Evolutionary conservation across 2,888 invertebrate species (phyloP).

Genomic region (Cacoxenus indagator): DNA sequence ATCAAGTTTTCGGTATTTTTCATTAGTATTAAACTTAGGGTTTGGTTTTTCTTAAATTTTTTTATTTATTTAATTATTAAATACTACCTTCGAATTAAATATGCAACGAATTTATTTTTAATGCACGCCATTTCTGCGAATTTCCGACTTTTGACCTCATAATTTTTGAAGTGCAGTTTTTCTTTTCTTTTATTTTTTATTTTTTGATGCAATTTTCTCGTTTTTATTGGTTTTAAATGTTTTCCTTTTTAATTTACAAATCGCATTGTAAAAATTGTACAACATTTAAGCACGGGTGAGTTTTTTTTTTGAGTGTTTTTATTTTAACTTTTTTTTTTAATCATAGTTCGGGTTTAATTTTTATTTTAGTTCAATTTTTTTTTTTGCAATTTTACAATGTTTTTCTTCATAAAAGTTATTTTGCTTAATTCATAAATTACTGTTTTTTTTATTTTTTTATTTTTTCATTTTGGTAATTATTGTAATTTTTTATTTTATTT

Average conservation of each 20-base stretch:
- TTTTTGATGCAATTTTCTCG: slow-evolving; percentile 31
- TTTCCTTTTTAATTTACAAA: slow-evolving; percentile 61
- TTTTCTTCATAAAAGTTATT: slow-evolving; percentile 21
- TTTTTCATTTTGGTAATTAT: slow-evolving; percentile 28
- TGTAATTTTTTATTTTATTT: slow-evolving; percentile 47
- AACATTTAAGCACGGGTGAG: slow-evolving; percentile 54
- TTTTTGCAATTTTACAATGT: slow-evolving; percentile 22
- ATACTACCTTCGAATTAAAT: slow-evolving; percentile 66
- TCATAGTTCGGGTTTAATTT: slow-evolving; percentile 40
- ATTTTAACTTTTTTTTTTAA: slow-evolving; percentile 41
- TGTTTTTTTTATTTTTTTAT: slow-evolving; percentile 27
- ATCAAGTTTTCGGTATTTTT: slow-evolving; percentile 51
- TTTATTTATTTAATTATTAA: slow-evolving; percentile 26
- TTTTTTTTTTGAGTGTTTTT: neutral
- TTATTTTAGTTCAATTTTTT: slow-evolving; percentile 31
- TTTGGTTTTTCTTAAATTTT: slow-evolving; percentile 27
- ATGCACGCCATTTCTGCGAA: slow-evolving; percentile 42
- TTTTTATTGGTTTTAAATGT: slow-evolving; percentile 41
- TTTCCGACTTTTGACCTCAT: neutral
- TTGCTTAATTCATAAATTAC: slow-evolving; percentile 56
- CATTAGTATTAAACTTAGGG: slow-evolving; percentile 9
- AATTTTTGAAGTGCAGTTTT: slow-evolving; percentile 28
- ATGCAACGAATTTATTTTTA: slow-evolving; percentile 58
- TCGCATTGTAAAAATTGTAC: slow-evolving; percentile 60
- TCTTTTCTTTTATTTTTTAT: slow-evolving; percentile 34